A percentile compares a stretch with the other conserved stretches of the same genome.
These are phyloP conservation scores for Sinhomidia bicolor DNA, from an alignment of 2,888 invertebrate genomes.

Conservation along the genomic window DNA sequence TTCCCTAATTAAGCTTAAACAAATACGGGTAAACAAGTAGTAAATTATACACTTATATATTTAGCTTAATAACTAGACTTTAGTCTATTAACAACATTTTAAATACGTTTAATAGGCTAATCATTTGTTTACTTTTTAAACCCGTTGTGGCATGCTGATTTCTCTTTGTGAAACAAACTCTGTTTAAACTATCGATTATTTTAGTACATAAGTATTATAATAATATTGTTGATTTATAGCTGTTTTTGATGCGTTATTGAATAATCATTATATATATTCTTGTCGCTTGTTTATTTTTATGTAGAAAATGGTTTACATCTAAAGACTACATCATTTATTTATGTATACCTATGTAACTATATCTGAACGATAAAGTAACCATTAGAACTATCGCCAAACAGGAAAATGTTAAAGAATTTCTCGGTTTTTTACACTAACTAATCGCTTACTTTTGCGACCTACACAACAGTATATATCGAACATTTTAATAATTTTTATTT, in stretches of 20 bases:
- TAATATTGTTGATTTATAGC: slow-evolving; percentile 17
- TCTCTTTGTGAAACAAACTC: slow-evolving; percentile 17
- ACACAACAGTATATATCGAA: neutral
- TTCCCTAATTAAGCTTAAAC: neutral
- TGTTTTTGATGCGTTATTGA: slow-evolving; percentile 30
- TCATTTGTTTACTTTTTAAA: neutral
- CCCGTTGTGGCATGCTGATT: slow-evolving; percentile 26
- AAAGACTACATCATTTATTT: neutral
- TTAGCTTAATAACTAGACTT: neutral
- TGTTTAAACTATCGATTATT: slow-evolving; percentile 11
- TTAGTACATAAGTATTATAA: neutral
- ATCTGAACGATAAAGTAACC: slow-evolving; percentile 1
- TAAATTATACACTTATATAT: too few species aligned
- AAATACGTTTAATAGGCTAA: neutral
- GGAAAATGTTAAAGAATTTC: neutral
- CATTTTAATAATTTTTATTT: neutral
- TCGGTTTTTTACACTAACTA: neutral
- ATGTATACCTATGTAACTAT: slow-evolving; percentile 8
- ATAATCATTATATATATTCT: neutral
- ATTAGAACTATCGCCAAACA: neutral
- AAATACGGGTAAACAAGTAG: neutral
- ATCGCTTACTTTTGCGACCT: slow-evolving; percentile 2
- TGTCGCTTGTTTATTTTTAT: slow-evolving; percentile 7
- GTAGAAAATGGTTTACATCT: slow-evolving; percentile 52
- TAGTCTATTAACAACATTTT: neutral